Percentiles rank a stretch among this genome's conserved stretches.
phyloP scores from a whole-genome alignment of 2,113 vertebrate species.

The Argyrosomus japonicus region DNA sequence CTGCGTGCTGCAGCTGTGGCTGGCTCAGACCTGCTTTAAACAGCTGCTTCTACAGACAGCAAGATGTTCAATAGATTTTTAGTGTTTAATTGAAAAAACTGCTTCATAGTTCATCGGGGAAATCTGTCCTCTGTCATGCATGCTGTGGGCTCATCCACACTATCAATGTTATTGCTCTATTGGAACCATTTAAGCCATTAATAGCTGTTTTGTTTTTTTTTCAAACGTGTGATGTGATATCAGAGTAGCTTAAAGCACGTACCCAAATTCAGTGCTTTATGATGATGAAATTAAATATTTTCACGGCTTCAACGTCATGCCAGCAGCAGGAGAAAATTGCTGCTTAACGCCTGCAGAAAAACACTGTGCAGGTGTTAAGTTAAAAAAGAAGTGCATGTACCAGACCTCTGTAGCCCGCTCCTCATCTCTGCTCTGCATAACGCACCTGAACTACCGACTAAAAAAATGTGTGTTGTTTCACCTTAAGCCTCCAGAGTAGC shows the following conservation, averaged over 20 bases:
- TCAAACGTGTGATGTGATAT: too few relatives aligned
- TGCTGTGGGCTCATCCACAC: too few relatives aligned
- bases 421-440: too few relatives aligned
- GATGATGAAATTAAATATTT: too few relatives aligned
- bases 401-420: too few relatives aligned
- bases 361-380: too few relatives aligned
- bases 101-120: neutral
- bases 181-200: neutral
- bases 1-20: conserved; percentile 36
- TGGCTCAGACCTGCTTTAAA: conserved; percentile 38
- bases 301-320: too few relatives aligned
- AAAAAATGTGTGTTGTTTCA: neutral
- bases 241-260: neutral
- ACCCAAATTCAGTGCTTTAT: neutral
- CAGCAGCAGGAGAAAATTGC: too few relatives aligned
- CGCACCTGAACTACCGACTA: too few relatives aligned
- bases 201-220: neutral
- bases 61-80: neutral
- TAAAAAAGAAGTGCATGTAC: too few relatives aligned
- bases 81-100: neutral
- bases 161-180: neutral
- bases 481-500: neutral
- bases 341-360: too few relatives aligned
- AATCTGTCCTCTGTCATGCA: neutral
- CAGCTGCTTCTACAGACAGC: conserved; percentile 23